These are phyloP conservation scores for Rhyacophila brunnea DNA, from an alignment of 1,140 invertebrate species.

Conservation along the genomic window DNA sequence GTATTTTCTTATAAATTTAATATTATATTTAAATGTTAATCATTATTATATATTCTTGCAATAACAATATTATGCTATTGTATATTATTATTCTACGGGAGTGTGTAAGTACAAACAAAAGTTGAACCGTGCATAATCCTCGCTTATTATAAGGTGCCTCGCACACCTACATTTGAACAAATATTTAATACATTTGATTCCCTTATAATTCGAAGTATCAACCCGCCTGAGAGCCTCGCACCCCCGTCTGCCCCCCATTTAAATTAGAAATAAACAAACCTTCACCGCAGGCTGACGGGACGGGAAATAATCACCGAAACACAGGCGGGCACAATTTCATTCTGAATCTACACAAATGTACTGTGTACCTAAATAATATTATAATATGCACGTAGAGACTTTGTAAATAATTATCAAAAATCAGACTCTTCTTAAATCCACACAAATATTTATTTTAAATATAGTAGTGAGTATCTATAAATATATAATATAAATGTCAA, in stretches of 20 bases:
- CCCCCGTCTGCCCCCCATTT: conserved; percentile 19
- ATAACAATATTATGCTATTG: too few species aligned
- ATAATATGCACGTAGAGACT: too few species aligned
- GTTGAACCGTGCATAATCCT: conserved; percentile 16
- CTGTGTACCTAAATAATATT: too few species aligned
- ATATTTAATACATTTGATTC: conserved; percentile 35
- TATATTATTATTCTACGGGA: background rate
- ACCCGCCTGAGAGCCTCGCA: background rate
- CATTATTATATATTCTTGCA: too few species aligned
- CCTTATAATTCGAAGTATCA: conserved; percentile 36
- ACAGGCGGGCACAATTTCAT: conserved; percentile 33
- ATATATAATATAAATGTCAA: too few species aligned
- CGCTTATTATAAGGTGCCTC: conserved; percentile 22
- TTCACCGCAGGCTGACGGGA: conserved; percentile 22
- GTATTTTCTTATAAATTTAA: too few species aligned
- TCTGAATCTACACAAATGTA: conserved; percentile 26
- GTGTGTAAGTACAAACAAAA: background rate
- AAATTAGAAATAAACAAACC: conserved; percentile 38
- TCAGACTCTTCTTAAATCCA: too few species aligned
- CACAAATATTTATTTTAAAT: too few species aligned
- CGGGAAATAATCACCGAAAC: conserved; percentile 35
- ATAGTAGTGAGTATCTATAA: too few species aligned
- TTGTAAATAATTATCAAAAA: too few species aligned
- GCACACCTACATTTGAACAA: conserved; percentile 30
- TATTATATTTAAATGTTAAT: too few species aligned